Evolutionary conservation across 2,797 vertebrate genomes (phyloP), one percentile per base, ranked within the genome.

Genomic region (Siniperca obscura): DNA sequence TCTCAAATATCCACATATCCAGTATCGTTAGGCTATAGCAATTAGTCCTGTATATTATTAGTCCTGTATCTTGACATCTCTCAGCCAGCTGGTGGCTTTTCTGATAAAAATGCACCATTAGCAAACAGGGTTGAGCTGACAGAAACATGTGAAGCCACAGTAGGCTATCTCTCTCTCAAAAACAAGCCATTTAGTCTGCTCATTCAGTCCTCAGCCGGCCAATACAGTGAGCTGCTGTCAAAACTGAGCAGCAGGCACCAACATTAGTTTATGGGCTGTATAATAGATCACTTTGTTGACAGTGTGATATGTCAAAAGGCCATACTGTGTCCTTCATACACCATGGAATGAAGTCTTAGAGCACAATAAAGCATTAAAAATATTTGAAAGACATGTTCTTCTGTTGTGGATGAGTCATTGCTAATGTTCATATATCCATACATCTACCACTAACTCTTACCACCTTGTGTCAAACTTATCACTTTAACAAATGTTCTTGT

Each of bases 211-310:
- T 73, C 64, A 36, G 53, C 16, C 1, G 10, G 5, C 5, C 4
- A 9, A 59, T n/a, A 19, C 36, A 68, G 42, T 14, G 59, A 70
- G 52, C 62, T 34, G 30, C 70, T 40, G 65, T 46, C 36, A 60
- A 46, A 68, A 72, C 62, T 19, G 76, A 60, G 34, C 27, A 50
- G 68, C 25, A 19, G 27, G 68, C 65, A 34, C 70, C 81, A 64
- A 66, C 70, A 50, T 62, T 52, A 42, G 11, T 64, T 66, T 73
- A 65, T 57, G 42, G 53, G 10, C 38, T 55, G 0, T 61, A 68
- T 53, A 75, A 74, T 57, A 71, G 34, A 70, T 81, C 44, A 36
- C 55, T 52, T 48, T 80, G 55, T 60, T 70, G 67, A 46, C 62
- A 34, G 59, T 25, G 57, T 46, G 64, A 76, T 25, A 22, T 69